phyloP scores from a whole-genome alignment of 2,797 vertebrate species.

The Pseudochaenichthys georgianus region DNA sequence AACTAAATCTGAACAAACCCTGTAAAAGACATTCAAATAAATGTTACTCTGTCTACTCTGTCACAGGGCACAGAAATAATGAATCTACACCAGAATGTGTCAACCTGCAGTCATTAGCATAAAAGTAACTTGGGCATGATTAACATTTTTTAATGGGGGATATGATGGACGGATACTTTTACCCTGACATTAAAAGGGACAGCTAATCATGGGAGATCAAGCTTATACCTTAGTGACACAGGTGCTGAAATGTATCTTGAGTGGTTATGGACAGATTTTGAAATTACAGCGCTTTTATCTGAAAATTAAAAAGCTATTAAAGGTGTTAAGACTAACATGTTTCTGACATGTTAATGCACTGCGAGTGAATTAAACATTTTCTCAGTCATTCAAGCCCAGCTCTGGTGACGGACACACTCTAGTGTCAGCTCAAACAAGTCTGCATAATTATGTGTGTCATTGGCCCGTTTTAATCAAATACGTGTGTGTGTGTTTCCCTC shows the following conservation, averaged over 20 bases:
- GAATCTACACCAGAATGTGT: slow-evolving; percentile 17
- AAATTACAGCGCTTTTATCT: slow-evolving; percentile 28
- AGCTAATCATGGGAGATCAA: slow-evolving; percentile 31
- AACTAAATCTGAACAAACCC: background rate
- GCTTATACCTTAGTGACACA: slow-evolving; percentile 12
- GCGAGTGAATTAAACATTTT: slow-evolving; percentile 36
- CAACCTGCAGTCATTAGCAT: slow-evolving; percentile 32
- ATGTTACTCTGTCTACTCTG: slow-evolving; percentile 16
- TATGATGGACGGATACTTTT: slow-evolving; percentile 38
- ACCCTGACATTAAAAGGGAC: slow-evolving; percentile 19
- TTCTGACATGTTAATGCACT: slow-evolving; percentile 45
- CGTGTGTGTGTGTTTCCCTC: background rate
- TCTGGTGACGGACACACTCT: slow-evolving; percentile 35
- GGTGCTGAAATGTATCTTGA: slow-evolving; percentile 19
- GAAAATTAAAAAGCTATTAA: slow-evolving; percentile 42
- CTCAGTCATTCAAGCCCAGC: slow-evolving; percentile 9
- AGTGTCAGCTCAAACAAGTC: slow-evolving; percentile 41
- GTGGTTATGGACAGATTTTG: slow-evolving; percentile 24
- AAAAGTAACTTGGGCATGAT: slow-evolving; percentile 5
- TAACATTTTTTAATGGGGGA: slow-evolving; percentile 23
- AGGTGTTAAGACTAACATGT: slow-evolving; percentile 26
- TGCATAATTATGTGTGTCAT: slow-evolving; percentile 24
- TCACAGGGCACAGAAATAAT: background rate
- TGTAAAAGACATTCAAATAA: background rate
- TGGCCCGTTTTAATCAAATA: slow-evolving; percentile 8